Conservation (phyloP, 92 coral and sea anemone species). For the Micromussa lordhowensis region DNA sequence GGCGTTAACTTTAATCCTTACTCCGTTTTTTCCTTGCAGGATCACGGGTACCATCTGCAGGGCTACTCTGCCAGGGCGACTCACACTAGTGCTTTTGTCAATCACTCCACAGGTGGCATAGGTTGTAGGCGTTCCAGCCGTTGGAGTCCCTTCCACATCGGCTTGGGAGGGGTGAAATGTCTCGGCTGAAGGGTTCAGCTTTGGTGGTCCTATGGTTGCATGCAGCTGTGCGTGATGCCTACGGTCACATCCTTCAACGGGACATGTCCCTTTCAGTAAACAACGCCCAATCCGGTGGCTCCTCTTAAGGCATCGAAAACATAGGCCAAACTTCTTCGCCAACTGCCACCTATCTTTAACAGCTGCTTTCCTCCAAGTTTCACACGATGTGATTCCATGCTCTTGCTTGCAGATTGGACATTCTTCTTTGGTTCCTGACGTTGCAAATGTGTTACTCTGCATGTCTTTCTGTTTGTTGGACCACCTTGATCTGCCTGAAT, state of each 20-base stretch:
- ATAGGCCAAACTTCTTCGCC: neutral
- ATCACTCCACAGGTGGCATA: neutral
- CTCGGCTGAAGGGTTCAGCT: neutral
- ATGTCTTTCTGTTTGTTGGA: neutral
- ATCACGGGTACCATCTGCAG: slow-evolving; percentile 43
- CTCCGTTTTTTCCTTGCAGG: slow-evolving; percentile 23
- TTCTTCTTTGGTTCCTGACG: slow-evolving; percentile 3
- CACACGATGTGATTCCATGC: neutral
- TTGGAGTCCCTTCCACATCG: neutral
- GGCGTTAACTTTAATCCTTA: slow-evolving; percentile 23
- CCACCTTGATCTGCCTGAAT: neutral
- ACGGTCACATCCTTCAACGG: neutral
- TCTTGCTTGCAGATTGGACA: slow-evolving; percentile 17
- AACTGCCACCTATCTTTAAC: slow-evolving; percentile 2
- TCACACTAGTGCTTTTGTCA: neutral
- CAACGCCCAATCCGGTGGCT: neutral
- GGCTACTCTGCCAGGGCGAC: neutral
- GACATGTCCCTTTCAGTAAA: slow-evolving; percentile 8
- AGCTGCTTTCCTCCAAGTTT: slow-evolving; percentile 22
- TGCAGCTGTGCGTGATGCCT: slow-evolving; percentile 9
- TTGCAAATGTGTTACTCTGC: neutral
- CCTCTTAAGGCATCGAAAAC: slow-evolving; percentile 2
- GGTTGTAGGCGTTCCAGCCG: neutral
- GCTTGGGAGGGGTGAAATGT: slow-evolving; percentile 10
- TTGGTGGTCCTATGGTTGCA: neutral